Conservation (phyloP, 2,888 invertebrate species). For the Hanleya hanleyi region DNA sequence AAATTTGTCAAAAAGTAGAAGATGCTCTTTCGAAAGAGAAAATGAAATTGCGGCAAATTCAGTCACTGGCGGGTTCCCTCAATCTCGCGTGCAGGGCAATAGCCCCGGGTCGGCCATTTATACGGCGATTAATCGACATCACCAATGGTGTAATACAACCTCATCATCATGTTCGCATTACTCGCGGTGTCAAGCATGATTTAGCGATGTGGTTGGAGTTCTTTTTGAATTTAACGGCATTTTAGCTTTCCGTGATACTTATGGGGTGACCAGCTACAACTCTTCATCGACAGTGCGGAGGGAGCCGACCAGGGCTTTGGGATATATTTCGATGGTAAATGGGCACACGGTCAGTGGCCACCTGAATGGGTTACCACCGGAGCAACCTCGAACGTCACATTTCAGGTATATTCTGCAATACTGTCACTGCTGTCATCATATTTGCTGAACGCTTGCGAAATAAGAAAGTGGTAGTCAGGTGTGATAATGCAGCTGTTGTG, state of each 20-base stretch:
- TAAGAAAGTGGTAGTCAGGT: not conserved
- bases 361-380: not conserved
- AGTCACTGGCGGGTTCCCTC: no score
- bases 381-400: not conserved
- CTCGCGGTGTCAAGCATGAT: slow-evolving; percentile 11
- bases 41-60: no score
- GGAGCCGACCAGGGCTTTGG: slow-evolving; percentile 3
- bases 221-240: slow-evolving; percentile 22
- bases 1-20: no score
- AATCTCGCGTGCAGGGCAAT: slow-evolving; percentile 30
- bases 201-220: slow-evolving; percentile 21
- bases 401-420: not conserved
- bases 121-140: slow-evolving; percentile 19
- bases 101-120: slow-evolving; percentile 24
- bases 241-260: slow-evolving; percentile 23
- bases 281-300: slow-evolving; percentile 4
- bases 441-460: not conserved
- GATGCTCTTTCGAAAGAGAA: no score
- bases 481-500: slow-evolving; percentile 5
- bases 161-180: slow-evolving; percentile 16
- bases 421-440: not conserved
- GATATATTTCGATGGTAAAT: not conserved
- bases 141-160: slow-evolving; percentile 12
- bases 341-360: not conserved
- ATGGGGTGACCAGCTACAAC: slow-evolving; percentile 1